Evolutionary conservation across 2,797 vertebrate species (phyloP).

Genomic region (Iguana delicatissima): DNA sequence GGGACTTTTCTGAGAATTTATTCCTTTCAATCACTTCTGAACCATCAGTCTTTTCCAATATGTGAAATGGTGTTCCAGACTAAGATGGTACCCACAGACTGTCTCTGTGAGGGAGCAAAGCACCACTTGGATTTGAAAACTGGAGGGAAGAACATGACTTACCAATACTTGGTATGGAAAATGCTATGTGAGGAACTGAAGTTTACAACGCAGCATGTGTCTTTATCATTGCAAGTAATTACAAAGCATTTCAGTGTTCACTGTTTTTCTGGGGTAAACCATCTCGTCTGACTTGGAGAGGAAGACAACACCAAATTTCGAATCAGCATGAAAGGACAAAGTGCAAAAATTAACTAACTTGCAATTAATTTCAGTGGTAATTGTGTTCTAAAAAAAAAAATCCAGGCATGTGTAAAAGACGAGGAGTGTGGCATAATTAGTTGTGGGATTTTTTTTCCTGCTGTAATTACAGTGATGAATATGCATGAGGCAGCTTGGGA

Average conservation of each 20-base stretch:
- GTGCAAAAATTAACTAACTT: conserved; percentile 81
- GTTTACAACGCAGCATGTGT: background rate
- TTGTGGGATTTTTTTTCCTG: conserved; percentile 69
- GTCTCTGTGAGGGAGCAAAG: background rate
- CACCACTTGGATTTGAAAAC: background rate
- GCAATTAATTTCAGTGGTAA: conserved; percentile 84
- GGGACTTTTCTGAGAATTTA: too few relatives aligned
- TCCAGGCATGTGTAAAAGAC: conserved; percentile 75
- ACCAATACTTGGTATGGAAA: background rate
- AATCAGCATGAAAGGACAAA: conserved; percentile 80
- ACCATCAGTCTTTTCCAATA: background rate
- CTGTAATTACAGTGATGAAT: conserved; percentile 84
- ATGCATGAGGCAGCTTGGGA: conserved; percentile 80
- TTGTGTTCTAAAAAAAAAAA: conserved; percentile 77
- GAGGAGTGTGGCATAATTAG: conserved; percentile 80
- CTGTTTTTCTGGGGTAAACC: conserved; percentile 48
- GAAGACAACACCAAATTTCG: conserved; percentile 74
- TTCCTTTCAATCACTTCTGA: too few relatives aligned
- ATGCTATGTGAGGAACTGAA: conserved; percentile 26
- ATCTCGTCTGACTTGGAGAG: conserved; percentile 50
- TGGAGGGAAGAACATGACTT: background rate
- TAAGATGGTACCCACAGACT: background rate
- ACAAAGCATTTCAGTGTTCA: conserved; percentile 42
- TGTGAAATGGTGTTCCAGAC: background rate
- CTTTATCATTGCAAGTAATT: conserved; percentile 38